These are phyloP conservation scores for Phengaris alcon DNA, from an alignment of 2,888 invertebrate species.

Conservation along the genomic window DNA sequence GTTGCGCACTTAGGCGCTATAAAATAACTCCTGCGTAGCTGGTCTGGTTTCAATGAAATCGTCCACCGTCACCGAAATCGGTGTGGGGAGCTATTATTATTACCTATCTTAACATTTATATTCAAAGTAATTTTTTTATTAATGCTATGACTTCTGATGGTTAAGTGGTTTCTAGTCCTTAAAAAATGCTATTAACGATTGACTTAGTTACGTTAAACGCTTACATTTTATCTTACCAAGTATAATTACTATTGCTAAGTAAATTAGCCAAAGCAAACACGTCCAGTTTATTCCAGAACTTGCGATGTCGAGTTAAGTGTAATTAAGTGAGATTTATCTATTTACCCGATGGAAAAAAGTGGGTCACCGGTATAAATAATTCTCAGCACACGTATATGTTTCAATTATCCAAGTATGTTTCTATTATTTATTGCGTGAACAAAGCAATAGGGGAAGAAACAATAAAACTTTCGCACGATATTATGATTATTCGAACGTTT, in stretches of 20 bases:
- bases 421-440: neutral
- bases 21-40: no score
- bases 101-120: no score
- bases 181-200: no score
- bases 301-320: constrained; percentile 19
- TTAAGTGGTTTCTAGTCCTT: no score
- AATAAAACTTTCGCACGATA: neutral
- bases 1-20: no score
- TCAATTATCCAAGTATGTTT: constrained; percentile 12
- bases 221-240: neutral
- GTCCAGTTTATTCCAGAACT: constrained; percentile 11
- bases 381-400: neutral
- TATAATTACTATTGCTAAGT: neutral
- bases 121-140: no score
- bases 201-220: neutral
- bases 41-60: no score
- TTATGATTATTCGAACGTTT: neutral
- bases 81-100: no score
- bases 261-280: neutral
- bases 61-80: no score
- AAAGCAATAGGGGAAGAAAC: neutral
- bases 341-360: constrained; percentile 43
- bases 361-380: constrained; percentile 17
- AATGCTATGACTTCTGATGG: no score
- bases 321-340: constrained; percentile 53